Conservation (phyloP, 2,797 vertebrate genomes). For the Tapera naevia region DNA sequence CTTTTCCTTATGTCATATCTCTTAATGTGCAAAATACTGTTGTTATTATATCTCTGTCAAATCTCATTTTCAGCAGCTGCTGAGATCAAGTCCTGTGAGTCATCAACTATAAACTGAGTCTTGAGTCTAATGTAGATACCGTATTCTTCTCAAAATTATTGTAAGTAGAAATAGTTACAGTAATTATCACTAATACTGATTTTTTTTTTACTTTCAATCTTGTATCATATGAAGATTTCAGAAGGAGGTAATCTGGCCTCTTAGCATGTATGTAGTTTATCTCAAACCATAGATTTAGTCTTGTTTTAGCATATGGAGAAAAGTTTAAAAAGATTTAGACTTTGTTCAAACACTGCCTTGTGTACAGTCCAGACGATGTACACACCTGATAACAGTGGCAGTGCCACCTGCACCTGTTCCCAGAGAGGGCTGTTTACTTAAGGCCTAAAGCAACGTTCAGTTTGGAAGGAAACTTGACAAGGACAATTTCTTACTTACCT, state of each 20-base stretch:
- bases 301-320: neutral
- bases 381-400: neutral
- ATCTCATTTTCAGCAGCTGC: neutral
- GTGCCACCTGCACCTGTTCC: conserved; percentile 14
- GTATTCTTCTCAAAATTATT: neutral
- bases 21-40: neutral
- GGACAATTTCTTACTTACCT: neutral
- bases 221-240: neutral
- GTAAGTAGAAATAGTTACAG: neutral
- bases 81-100: neutral
- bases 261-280: neutral
- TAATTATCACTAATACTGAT: neutral
- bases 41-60: neutral
- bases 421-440: conserved; percentile 33
- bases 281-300: neutral
- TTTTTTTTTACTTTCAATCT: neutral
- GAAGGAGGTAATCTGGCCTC: neutral
- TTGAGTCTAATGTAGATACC: neutral
- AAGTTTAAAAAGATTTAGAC: neutral
- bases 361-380: neutral
- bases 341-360: neutral
- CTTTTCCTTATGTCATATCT: neutral
- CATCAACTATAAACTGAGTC: neutral
- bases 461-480: conserved; percentile 27
- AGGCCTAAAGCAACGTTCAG: neutral